phyloP scores from a whole-genome alignment of 1,140 invertebrate genomes.

The Chionoecetes opilio region DNA sequence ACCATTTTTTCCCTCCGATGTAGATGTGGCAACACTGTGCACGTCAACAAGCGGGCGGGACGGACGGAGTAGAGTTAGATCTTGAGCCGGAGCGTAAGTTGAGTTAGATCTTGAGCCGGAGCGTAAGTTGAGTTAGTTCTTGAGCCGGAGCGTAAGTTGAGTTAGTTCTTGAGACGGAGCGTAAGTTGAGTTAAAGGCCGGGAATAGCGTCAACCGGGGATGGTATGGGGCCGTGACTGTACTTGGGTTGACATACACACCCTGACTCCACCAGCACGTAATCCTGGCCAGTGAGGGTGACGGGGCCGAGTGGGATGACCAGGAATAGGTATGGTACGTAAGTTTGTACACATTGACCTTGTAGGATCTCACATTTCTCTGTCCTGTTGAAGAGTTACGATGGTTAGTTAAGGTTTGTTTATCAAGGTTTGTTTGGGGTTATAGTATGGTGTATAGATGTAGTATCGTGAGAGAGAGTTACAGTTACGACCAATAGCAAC shows the following conservation, averaged over 20 bases:
- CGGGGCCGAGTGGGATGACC: constrained; percentile 94
- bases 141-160: not conserved
- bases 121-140: not conserved
- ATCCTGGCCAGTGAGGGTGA: constrained; percentile 92
- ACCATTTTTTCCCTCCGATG: too few relatives aligned
- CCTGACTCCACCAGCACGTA: constrained; percentile 96
- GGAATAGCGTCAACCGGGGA: constrained; percentile 76
- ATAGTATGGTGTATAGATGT: too few relatives aligned
- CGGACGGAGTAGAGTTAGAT: too few relatives aligned
- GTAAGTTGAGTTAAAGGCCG: not conserved
- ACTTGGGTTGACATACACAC: constrained; percentile 94
- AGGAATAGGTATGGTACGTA: constrained; percentile 96
- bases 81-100: too few relatives aligned
- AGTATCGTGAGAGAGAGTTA: too few relatives aligned
- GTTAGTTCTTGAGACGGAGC: not conserved
- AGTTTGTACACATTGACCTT: constrained; percentile 95
- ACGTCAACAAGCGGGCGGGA: too few relatives aligned
- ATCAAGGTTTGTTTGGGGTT: too few relatives aligned
- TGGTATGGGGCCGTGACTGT: constrained; percentile 83
- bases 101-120: too few relatives aligned
- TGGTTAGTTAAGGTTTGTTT: not conserved
- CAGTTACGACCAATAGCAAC: too few relatives aligned
- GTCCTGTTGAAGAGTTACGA: constrained; percentile 86
- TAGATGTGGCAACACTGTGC: too few relatives aligned
- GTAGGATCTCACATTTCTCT: constrained; percentile 93